Evolutionary conservation across 30 jellyfish, hydroid and myxozoan genomes (phyloP), one percentile per base, ranked within the genome.

Genomic region (Aurelia aurita complex sp. Pacific): DNA sequence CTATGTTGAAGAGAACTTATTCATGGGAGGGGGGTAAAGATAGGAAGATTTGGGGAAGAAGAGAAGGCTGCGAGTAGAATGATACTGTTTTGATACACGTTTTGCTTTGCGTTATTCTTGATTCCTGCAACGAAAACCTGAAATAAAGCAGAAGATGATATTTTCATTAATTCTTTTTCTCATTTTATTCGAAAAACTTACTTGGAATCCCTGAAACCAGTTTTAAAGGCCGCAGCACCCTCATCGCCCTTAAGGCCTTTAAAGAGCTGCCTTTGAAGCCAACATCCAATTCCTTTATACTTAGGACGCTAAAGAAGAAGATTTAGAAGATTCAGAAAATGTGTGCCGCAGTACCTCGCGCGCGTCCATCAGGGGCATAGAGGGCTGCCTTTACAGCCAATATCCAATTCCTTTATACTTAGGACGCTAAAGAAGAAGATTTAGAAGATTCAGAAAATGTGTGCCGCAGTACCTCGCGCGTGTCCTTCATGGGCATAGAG

Each of bases 161-260:
- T 61, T 61, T n/a, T 15, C 10, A 13, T 61, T 3, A 61, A 17
- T 5, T 17, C 32, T 3, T 9, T 32, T 68, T 33, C 9, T 68
- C 19, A n/a, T 17, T 12, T 33, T 33, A 17, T 33, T 68, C 10
- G 38, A 17, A 60, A 38, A 11, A 82, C 98, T 92, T 92, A 94
- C 99, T 94, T 88, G 99, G 99, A 52, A 94, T 89, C 76, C 99
- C 99, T 77, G 99, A 88, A 12, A 94, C 94, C 75, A 94, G 92
- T 64, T 94, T 94, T 43, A 94, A 83, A 70, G 99, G 99, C 43
- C 99, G 96, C 53, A 94, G 86, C 40, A 94, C 99, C 80, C 99
- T 81, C 86, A 94, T 82, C 35, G 97, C 97, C 71, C 99, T 85
- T 61, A 94, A 62, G 34, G 99, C 90, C 82, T 94, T 94, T 79